These are phyloP conservation scores for Hemibagrus guttatus DNA, from an alignment of 2,797 vertebrate genomes.

Conservation along the genomic window DNA sequence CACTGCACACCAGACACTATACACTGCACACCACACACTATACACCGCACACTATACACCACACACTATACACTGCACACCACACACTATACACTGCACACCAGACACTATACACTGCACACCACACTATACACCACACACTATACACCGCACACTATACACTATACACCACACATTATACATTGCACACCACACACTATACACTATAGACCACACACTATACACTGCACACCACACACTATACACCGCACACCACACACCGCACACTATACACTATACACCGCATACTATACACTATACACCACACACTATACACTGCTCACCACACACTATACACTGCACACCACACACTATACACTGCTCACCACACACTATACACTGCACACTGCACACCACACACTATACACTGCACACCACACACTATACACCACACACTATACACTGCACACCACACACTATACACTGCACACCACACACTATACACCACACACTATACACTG, in stretches of 20 bases:
- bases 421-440: conserved; percentile 29
- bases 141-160: too few relatives aligned
- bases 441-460: conserved; percentile 21
- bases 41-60: conserved; percentile 43
- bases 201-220: too few relatives aligned
- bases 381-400: background rate
- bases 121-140: too few relatives aligned
- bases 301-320: background rate
- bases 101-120: conserved; percentile 43
- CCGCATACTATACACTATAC: too few relatives aligned
- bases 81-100: conserved; percentile 52
- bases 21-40: conserved; percentile 52
- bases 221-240: too few relatives aligned
- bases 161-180: too few relatives aligned
- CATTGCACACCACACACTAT: too few relatives aligned
- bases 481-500: conserved; percentile 47
- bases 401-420: background rate
- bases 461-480: background rate
- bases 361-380: conserved; percentile 3
- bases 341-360: conserved; percentile 42
- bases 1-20: conserved; percentile 43
- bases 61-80: conserved; percentile 45
- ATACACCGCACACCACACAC: too few relatives aligned
- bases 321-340: conserved; percentile 47
- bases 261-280: too few relatives aligned